Conservation (phyloP, 1,140 invertebrate species). For the Chironomus tepperi region DNA sequence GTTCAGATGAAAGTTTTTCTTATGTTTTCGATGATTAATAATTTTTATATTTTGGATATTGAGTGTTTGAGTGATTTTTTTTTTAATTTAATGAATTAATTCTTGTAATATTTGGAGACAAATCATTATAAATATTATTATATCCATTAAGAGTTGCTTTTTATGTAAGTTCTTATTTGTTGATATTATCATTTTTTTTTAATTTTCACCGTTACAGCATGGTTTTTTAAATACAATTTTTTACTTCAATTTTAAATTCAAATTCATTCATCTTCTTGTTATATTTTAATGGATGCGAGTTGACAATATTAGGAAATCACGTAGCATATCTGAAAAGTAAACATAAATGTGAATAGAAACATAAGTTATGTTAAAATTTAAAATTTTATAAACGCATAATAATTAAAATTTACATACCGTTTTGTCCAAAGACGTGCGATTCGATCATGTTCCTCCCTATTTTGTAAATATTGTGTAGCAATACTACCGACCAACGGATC, state of each 20-base stretch:
- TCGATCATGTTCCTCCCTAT: constrained; percentile 94
- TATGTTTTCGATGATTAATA: too few relatives aligned
- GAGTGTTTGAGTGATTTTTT: neutral
- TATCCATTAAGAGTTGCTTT: neutral
- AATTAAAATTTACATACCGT: constrained; percentile 49
- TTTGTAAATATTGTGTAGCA: constrained; percentile 95
- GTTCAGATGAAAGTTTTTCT: too few relatives aligned
- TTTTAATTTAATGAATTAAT: neutral
- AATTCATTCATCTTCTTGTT: neutral
- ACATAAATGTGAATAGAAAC: neutral
- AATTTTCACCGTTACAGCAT: neutral
- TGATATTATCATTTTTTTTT: constrained; percentile 5
- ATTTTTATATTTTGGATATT: too few relatives aligned
- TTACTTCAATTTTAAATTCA: neutral
- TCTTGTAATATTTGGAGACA: neutral
- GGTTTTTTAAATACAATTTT: neutral
- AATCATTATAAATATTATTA: constrained; percentile 2
- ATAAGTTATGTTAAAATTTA: too few relatives aligned
- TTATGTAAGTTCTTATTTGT: neutral
- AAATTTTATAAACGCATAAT: constrained; percentile 46
- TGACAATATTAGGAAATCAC: constrained; percentile 7
- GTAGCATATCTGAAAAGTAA: constrained; percentile 11
- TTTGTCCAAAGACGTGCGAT: constrained; percentile 98
- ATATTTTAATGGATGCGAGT: neutral
- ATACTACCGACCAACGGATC: constrained; percentile 97